Percentiles rank a stretch among this genome's conserved stretches.
Evolutionary conservation across 2,113 vertebrate genomes (phyloP).

Genomic region (Microcebus tavaratra): DNA sequence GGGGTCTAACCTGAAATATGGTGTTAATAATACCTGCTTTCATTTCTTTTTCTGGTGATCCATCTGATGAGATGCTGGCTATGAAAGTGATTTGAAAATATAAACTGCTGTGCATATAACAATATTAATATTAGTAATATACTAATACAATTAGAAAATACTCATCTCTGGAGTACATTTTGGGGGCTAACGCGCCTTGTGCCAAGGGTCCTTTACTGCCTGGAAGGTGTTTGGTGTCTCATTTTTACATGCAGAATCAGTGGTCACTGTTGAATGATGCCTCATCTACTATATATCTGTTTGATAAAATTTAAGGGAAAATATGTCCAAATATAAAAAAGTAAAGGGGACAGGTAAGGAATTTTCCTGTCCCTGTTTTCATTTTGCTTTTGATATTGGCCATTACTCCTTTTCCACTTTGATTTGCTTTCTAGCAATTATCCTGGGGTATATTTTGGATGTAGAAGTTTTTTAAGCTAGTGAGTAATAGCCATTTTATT

Average conservation of each 20-base stretch:
- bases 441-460: neutral
- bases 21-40: neutral
- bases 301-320: neutral
- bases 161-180: neutral
- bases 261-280: neutral
- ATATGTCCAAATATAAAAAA: neutral
- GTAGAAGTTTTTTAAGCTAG: neutral
- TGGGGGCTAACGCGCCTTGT: no score
- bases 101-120: neutral
- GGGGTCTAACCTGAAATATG: neutral
- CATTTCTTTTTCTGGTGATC: neutral
- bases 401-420: neutral
- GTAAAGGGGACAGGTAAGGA: neutral
- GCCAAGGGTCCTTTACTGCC: neutral
- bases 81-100: neutral
- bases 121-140: neutral
- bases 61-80: neutral
- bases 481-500: neutral
- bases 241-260: neutral
- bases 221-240: neutral
- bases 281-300: no score
- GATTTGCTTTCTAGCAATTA: neutral
- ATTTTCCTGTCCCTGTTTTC: neutral
- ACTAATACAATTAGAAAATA: neutral
- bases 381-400: slow-evolving; percentile 2